A percentile compares a stretch with the other conserved stretches of the same genome.
These are phyloP conservation scores for Nyctibius bracteatus DNA, from an alignment of 2,113 vertebrate genomes.

Conservation along the genomic window DNA sequence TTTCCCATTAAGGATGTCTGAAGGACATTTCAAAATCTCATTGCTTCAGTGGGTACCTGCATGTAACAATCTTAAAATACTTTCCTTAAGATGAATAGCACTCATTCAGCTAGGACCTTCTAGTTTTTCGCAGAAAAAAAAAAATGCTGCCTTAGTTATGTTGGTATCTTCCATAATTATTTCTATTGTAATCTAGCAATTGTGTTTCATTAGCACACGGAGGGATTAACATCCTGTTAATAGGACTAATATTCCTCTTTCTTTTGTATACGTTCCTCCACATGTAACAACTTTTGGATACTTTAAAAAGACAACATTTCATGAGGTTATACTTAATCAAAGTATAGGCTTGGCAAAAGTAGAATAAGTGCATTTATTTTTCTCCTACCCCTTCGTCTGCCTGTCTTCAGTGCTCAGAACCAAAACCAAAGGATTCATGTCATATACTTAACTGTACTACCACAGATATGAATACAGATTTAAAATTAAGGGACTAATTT, in stretches of 20 bases:
- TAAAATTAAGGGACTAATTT: not conserved
- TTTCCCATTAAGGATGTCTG: not conserved
- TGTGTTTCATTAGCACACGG: not conserved
- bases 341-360: not conserved
- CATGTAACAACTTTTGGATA: not conserved
- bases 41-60: not conserved
- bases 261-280: not conserved
- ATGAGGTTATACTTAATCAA: not conserved
- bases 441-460: not conserved
- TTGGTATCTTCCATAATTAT: not conserved
- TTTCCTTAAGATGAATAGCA: not conserved
- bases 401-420: not conserved
- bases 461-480: not conserved
- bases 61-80: not conserved
- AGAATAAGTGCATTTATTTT: not conserved
- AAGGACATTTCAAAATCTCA: not conserved
- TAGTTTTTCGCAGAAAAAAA: not conserved
- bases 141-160: not conserved
- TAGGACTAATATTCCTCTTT: conserved; percentile 8
- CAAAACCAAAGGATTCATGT: not conserved
- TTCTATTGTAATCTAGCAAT: not conserved
- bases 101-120: not conserved
- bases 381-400: not conserved
- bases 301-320: not conserved
- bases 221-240: conserved; percentile 26